phyloP scores from a whole-genome alignment of 2,113 vertebrate species.

The Himantopus leucocephalus region DNA sequence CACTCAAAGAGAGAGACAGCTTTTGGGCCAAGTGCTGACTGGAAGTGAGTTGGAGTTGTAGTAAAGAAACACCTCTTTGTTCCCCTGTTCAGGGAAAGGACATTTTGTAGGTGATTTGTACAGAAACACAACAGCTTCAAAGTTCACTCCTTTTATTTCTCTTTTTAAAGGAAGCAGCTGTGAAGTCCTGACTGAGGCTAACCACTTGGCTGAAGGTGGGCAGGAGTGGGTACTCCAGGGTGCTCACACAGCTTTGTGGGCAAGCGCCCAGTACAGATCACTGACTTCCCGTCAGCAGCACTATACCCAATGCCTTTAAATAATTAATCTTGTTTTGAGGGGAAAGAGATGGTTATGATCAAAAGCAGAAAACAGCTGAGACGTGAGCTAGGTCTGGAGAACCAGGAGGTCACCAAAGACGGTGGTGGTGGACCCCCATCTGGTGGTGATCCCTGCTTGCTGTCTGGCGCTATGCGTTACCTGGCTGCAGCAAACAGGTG shows the following conservation, averaged over 20 bases:
- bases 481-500: neutral
- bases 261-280: fast-evolving
- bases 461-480: fast-evolving
- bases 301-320: neutral
- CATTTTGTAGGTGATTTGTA: neutral
- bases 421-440: neutral
- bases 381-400: neutral
- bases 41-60: neutral
- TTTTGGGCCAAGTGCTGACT: neutral
- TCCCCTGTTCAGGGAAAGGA: neutral
- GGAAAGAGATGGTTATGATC: neutral
- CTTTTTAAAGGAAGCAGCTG: neutral
- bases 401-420: neutral
- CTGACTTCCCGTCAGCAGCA: neutral
- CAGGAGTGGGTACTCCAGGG: neutral
- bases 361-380: neutral
- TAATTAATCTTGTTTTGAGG: neutral
- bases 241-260: neutral
- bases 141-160: neutral
- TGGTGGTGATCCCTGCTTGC: neutral
- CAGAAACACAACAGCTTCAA: neutral
- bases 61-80: neutral
- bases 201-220: neutral
- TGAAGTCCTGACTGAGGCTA: neutral
- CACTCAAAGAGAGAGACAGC: neutral